Evolutionary conservation across 2,113 vertebrate genomes (phyloP).

Genomic region (Xenus cinereus): DNA sequence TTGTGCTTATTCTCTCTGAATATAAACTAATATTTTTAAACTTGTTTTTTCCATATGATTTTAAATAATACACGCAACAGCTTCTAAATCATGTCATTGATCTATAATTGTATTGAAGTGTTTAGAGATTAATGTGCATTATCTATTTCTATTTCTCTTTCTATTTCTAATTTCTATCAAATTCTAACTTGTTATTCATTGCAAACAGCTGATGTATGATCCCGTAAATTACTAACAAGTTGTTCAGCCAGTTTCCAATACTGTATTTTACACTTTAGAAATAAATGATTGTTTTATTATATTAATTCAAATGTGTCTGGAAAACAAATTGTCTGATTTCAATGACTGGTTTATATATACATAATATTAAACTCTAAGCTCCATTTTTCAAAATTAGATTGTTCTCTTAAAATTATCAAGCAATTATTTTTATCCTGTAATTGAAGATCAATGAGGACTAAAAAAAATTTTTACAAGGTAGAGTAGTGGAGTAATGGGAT

Average conservation of each 20-base stretch:
- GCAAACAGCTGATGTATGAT: background rate
- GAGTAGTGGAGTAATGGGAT: background rate
- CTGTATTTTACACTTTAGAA: conserved; percentile 11
- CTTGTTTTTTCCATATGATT: background rate
- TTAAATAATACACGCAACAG: background rate
- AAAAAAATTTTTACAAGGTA: background rate
- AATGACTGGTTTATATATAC: background rate
- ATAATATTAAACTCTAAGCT: background rate
- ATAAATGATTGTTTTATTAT: background rate
- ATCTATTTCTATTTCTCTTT: background rate
- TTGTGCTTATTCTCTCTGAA: background rate
- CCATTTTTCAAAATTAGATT: background rate
- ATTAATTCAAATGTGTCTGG: background rate
- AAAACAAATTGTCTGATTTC: conserved; percentile 5
- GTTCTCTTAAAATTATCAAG: background rate
- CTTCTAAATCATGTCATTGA: background rate
- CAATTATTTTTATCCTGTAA: background rate
- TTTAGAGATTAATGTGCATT: background rate
- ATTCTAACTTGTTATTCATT: background rate
- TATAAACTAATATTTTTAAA: background rate
- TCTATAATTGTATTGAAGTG: background rate
- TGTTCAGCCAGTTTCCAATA: background rate
- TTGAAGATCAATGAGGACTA: background rate
- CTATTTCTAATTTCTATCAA: background rate
- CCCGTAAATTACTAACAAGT: background rate